Conservation (phyloP, 2,888 invertebrate species). For the Timandra comae region DNA sequence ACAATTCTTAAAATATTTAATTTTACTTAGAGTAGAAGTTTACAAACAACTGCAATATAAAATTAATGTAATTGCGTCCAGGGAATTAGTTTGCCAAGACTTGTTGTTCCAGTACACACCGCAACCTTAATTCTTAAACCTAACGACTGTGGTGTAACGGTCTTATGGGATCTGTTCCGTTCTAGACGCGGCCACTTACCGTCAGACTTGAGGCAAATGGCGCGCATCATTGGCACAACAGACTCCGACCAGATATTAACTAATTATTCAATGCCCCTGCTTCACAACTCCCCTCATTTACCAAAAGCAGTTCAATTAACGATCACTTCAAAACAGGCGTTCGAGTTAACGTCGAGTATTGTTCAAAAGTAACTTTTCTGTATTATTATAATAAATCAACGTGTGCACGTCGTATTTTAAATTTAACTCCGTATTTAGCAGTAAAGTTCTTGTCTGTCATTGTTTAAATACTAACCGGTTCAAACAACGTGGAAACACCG, state of each 20-base stretch:
- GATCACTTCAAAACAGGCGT: conserved; percentile 17
- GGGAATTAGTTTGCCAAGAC: too few relatives aligned
- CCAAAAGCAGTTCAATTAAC: conserved; percentile 17
- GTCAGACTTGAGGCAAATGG: conserved; percentile 56
- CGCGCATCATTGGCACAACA: conserved; percentile 40
- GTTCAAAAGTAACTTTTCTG: conserved; percentile 3
- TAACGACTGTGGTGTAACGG: conserved; percentile 46
- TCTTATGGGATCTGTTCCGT: conserved; percentile 39
- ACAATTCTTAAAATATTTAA: conserved; percentile 1
- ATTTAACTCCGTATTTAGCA: conserved; percentile 1
- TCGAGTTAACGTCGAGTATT: conserved; percentile 8
- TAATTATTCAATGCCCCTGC: conserved; percentile 45
- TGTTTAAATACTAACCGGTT: conserved; percentile 17
- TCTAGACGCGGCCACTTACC: conserved; percentile 48
- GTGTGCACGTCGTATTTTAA: background rate
- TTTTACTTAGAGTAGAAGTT: too few relatives aligned
- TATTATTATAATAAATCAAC: too few relatives aligned
- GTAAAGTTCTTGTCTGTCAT: conserved; percentile 3
- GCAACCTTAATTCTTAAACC: conserved; percentile 49
- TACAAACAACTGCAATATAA: background rate
- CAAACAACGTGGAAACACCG: conserved; percentile 29
- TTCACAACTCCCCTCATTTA: conserved; percentile 23
- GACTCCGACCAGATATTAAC: conserved; percentile 33
- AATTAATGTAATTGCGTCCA: conserved; percentile 5
- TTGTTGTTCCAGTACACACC: conserved; percentile 18